Base-by-base conservation (phyloP, 2,797 vertebrate genomes). In the Malurus splendens region DNA sequence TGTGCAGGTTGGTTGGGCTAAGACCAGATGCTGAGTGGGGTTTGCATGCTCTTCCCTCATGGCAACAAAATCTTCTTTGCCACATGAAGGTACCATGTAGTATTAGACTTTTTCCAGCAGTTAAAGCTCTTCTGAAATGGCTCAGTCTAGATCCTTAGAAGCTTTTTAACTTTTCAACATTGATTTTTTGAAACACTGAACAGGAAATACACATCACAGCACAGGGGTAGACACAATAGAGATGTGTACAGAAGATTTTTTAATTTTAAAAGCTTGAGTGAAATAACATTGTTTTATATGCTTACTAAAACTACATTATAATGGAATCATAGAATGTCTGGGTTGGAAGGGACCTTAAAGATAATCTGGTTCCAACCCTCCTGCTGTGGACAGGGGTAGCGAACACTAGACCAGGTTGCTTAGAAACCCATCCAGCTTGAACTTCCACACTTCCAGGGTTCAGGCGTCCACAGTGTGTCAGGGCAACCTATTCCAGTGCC, bases 21-120 rank as follows among this genome's bases (percentile, higher is more conserved):
- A 78, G 65, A 41, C 23, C 41, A 16, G 1, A 4, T 0, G 0
- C 32, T 60, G 36, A 52, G 8, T 32, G 24, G 27, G 65, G 47
- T 39, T 48, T 66, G 6, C 47, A 6, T 67, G 51, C 25, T 54
- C 32, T 38, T 85, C 61, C 51, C 57, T 74, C 27, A n/a, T 1
- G 18, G 24, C 36, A 82, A 10, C 45, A 76, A 24, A 44, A 5
- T 48, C 62, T 81, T 3, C 0, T 24, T 64, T 77, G 60, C 30
- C 75, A 64, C 78, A 44, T 64, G 45, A 33, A 4, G 4, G 18
- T 76, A 52, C 45, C 39, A 79, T 55, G 36, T 68, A 62, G 7
- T 30, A 36, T 79, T 91, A 64, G 50, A 14, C 0, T 2, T 65
- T 73, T 76, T 17, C 19, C 23, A 22, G 10, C 23, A 18, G n/a